Percentiles rank a stretch among this genome's conserved stretches.
These are phyloP conservation scores for Stratiomys singularior DNA, from an alignment of 2,888 invertebrate species.

Conservation along the genomic window DNA sequence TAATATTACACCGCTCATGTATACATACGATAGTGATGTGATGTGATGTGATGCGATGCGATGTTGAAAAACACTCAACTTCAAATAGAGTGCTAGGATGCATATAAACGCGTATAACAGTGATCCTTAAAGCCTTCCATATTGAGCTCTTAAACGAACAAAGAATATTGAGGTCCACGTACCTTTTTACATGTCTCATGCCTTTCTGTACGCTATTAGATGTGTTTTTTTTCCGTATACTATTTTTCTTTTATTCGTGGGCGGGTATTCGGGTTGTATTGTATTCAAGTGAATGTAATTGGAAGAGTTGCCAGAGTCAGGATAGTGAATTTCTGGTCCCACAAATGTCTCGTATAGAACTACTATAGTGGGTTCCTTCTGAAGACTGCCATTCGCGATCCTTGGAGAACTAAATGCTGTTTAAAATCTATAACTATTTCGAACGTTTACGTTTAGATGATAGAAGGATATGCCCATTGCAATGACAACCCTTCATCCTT, in stretches of 20 bases:
- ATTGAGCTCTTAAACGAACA: slow-evolving; percentile 40
- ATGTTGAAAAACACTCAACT: slow-evolving; percentile 43
- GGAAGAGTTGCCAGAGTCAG: no score
- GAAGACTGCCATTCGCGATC: no score
- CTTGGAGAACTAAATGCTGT: no score
- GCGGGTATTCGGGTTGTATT: not conserved
- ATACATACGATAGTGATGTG: not conserved
- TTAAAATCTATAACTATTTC: no score
- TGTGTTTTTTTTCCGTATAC: not conserved
- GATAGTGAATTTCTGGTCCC: no score
- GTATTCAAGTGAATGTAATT: no score
- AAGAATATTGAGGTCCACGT: slow-evolving; percentile 39
- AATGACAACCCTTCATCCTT: not conserved
- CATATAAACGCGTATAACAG: slow-evolving; percentile 33
- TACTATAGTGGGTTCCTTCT: no score
- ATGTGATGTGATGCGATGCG: not conserved
- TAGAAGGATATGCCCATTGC: no score
- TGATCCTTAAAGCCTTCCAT: slow-evolving; percentile 35
- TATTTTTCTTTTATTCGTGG: not conserved
- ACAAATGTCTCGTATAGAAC: no score
- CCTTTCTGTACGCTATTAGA: not conserved
- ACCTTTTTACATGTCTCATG: slow-evolving; percentile 37
- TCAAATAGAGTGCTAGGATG: slow-evolving; percentile 37
- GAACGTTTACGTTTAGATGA: no score
- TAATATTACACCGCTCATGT: slow-evolving; percentile 17